These are phyloP conservation scores for Fistularia tabacaria DNA, from an alignment of 2,797 vertebrate species.

Conservation along the genomic window DNA sequence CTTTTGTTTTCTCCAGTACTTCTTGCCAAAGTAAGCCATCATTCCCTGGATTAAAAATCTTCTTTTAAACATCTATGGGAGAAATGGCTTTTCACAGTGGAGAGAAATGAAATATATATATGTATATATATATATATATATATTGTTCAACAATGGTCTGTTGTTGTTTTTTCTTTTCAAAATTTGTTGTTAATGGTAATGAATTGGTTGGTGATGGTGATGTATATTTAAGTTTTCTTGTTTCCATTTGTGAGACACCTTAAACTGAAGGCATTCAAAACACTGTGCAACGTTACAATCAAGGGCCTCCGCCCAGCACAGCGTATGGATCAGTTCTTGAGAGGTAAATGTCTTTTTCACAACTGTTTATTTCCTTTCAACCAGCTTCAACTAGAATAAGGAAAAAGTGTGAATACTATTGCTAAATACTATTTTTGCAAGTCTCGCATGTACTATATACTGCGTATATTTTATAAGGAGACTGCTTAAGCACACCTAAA, in stretches of 20 bases:
- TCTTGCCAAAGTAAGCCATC: no score
- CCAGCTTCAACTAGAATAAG: constrained; percentile 60
- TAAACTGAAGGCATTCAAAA: constrained; percentile 54
- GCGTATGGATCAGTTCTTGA: constrained; percentile 50
- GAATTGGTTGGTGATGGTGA: background rate
- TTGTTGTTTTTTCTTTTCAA: background rate
- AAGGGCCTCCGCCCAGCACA: constrained; percentile 58
- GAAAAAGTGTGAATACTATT: constrained; percentile 72
- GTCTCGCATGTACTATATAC: constrained; percentile 51
- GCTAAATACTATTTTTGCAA: constrained; percentile 71
- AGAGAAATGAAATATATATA: no score
- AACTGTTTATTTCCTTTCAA: constrained; percentile 61
- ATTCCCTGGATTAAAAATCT: no score
- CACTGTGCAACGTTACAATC: constrained; percentile 59
- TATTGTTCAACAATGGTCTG: no score
- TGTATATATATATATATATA: no score
- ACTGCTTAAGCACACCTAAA: constrained; percentile 52
- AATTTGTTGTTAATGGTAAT: background rate
- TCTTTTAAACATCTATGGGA: no score
- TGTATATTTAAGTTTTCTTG: constrained; percentile 17
- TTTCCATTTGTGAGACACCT: constrained; percentile 50
- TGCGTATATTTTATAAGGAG: constrained; percentile 57
- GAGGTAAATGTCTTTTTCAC: constrained; percentile 73
- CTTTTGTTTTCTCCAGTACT: no score
- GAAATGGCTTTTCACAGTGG: no score